Evolutionary conservation across 2,113 vertebrate species (phyloP).

Genomic region (Callospermophilus lateralis): DNA sequence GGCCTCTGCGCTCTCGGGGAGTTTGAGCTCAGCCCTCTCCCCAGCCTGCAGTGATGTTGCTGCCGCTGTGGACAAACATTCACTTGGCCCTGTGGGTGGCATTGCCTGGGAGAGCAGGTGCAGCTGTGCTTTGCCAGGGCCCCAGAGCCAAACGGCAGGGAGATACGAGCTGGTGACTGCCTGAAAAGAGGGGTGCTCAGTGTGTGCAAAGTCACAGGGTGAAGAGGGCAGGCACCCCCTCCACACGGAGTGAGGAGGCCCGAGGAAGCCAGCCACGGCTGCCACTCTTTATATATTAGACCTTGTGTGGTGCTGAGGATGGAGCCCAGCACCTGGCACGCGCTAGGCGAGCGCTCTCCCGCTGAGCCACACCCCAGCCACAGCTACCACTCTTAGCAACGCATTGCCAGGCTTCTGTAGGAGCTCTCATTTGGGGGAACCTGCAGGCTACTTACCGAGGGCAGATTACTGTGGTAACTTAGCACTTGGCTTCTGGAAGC

Average conservation of each 20-base stretch:
- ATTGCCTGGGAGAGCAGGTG: neutral
- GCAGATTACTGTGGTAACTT: neutral
- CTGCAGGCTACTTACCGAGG: fast-evolving
- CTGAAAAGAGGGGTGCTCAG: neutral
- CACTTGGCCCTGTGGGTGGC: neutral
- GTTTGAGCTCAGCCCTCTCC: neutral
- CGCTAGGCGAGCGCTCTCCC: too few species aligned
- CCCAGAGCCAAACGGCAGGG: neutral
- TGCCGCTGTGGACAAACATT: fast-evolving
- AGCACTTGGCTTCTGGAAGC: neutral
- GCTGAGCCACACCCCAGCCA: too few species aligned
- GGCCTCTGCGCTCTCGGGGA: fast-evolving
- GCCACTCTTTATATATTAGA: too few species aligned
- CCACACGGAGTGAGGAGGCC: fast-evolving
- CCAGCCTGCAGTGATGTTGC: fast-evolving
- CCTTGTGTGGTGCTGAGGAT: too few species aligned
- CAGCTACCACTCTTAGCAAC: fast-evolving
- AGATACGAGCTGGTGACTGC: neutral
- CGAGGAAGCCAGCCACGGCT: neutral
- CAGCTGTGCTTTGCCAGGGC: neutral
- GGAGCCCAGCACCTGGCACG: too few species aligned
- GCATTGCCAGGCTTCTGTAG: neutral
- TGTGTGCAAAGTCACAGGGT: neutral
- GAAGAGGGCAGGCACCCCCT: fast-evolving
- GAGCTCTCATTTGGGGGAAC: neutral